phyloP scores from a whole-genome alignment of 1,140 invertebrate species.

The Heliconius congener region DNA sequence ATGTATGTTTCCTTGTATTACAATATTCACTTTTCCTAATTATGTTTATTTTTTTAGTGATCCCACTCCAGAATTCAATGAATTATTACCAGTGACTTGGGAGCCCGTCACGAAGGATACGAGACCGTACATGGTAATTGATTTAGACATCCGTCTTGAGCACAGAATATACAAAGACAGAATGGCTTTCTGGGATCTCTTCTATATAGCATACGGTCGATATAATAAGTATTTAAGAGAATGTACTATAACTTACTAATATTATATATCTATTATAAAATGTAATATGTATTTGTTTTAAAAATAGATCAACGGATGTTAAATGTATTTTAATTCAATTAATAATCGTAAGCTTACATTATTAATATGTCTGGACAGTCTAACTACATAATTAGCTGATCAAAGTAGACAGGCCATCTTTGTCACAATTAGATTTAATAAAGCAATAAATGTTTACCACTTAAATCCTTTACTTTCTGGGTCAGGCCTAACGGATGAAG shows the following conservation, averaged over 20 bases:
- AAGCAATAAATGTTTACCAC: constrained; percentile 35
- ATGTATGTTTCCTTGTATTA: no score
- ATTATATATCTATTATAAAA: neutral
- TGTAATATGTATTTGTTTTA: neutral
- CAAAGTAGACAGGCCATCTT: neutral
- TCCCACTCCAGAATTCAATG: constrained; percentile 57
- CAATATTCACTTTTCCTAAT: neutral
- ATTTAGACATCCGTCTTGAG: constrained; percentile 52
- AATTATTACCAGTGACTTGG: constrained; percentile 58
- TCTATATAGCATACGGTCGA: constrained; percentile 57
- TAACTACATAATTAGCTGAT: neutral
- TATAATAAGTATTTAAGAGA: constrained; percentile 51
- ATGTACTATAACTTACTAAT: constrained; percentile 37
- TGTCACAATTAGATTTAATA: constrained; percentile 24
- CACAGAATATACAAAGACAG: constrained; percentile 58
- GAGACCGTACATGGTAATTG: constrained; percentile 63
- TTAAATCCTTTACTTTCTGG: constrained; percentile 35
- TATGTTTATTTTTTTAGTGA: constrained; percentile 55
- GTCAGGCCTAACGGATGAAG: constrained; percentile 50
- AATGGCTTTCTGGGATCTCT: constrained; percentile 74
- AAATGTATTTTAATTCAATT: constrained; percentile 15
- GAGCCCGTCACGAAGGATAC: constrained; percentile 44
- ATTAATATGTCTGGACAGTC: neutral
- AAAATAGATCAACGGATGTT: constrained; percentile 16
- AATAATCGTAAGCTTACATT: neutral